Conservation (phyloP, 2,797 vertebrate genomes). For the Thalassophryne amazonica region DNA sequence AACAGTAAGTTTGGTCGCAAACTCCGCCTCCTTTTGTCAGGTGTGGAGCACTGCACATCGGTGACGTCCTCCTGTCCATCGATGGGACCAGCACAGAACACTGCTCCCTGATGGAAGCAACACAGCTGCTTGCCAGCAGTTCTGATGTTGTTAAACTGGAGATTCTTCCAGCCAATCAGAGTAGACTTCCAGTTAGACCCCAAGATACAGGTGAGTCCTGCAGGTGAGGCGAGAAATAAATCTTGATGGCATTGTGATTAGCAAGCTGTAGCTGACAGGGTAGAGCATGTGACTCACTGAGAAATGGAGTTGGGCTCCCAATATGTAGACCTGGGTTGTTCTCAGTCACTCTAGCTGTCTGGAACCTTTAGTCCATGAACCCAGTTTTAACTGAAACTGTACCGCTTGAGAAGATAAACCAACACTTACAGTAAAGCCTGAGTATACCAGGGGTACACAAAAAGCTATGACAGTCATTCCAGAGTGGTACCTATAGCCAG, state of each 20-base stretch:
- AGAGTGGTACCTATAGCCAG: no score
- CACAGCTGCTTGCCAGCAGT: slow-evolving; percentile 90
- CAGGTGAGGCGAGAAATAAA: not conserved
- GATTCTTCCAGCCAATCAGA: slow-evolving; percentile 87
- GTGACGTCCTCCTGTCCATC: slow-evolving; percentile 94
- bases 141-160: slow-evolving; percentile 87
- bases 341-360: no score
- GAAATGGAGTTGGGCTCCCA: no score
- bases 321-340: no score
- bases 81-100: slow-evolving; percentile 92
- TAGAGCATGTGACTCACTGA: no score
- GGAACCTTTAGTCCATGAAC: no score
- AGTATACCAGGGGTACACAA: no score
- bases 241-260: not conserved
- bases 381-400: no score
- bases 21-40: slow-evolving; percentile 60
- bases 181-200: slow-evolving; percentile 81
- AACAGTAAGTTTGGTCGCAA: not conserved
- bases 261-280: not conserved
- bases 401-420: no score
- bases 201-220: slow-evolving; percentile 84
- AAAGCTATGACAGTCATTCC: no score
- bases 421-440: no score
- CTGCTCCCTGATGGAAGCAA: slow-evolving; percentile 92
- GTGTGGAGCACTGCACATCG: slow-evolving; percentile 87